A percentile compares a stretch with the other conserved stretches of the same genome.
Conservation (phyloP, 2,888 invertebrate species). For the Entomobrya multifasciata region DNA sequence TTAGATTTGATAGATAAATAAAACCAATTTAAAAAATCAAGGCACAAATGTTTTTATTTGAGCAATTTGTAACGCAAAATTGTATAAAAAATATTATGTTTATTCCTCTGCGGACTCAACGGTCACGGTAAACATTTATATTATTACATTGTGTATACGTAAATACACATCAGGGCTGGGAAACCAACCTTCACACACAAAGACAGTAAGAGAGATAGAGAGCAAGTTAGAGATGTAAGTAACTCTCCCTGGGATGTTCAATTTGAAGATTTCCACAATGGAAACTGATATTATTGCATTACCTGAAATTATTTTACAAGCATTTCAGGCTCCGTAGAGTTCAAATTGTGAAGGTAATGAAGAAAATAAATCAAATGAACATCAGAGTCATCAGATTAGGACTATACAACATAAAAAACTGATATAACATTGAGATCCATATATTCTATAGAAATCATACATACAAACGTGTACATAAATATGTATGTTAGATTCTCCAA, state of each 20-base stretch:
- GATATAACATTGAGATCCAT: not conserved
- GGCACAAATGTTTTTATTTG: constrained; percentile 19
- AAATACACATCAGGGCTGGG: constrained; percentile 39
- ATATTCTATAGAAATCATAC: not conserved
- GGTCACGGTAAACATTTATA: not conserved
- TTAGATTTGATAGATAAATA: no score
- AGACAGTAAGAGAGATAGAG: not conserved
- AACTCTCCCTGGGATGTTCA: constrained; percentile 79
- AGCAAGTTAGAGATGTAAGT: constrained; percentile 62
- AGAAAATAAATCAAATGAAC: constrained; percentile 80
- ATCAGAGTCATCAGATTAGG: constrained; percentile 80
- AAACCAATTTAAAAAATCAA: no score
- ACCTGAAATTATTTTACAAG: constrained; percentile 80
- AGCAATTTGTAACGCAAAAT: constrained; percentile 26
- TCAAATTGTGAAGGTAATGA: constrained; percentile 80
- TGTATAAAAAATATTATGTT: constrained; percentile 56
- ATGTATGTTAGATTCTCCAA: not conserved
- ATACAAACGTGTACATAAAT: not conserved
- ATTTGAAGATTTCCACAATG: constrained; percentile 79
- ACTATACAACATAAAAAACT: constrained; percentile 58
- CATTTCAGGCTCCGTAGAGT: constrained; percentile 80
- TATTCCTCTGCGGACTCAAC: constrained; percentile 41
- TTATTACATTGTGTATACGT: constrained; percentile 45
- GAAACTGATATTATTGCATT: constrained; percentile 80
- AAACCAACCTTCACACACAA: constrained; percentile 51